Conservation (phyloP, 92 coral and sea anemone species). For the Porites evermanni region DNA sequence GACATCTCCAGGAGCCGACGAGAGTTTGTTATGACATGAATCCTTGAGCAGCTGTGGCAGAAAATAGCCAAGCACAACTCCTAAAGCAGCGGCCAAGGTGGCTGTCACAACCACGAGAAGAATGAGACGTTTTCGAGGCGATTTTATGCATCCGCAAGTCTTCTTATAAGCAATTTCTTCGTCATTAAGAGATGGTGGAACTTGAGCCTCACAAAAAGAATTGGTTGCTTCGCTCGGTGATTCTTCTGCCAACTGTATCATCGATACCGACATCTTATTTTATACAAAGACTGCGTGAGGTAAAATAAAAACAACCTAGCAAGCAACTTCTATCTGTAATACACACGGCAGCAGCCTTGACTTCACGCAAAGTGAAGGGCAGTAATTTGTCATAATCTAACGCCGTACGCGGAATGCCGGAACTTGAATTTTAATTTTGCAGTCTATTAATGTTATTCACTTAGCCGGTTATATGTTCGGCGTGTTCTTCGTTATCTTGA, state of each 20-base stretch:
- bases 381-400: too few species aligned
- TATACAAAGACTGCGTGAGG: background rate
- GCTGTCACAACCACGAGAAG: background rate
- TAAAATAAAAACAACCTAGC: background rate
- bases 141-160: conserved; percentile 9
- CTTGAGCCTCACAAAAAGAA: background rate
- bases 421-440: too few species aligned
- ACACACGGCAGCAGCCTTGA: too few species aligned
- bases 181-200: background rate
- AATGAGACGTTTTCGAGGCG: conserved; percentile 13
- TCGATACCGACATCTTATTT: background rate
- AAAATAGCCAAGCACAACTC: conserved; percentile 60
- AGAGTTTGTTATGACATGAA: background rate
- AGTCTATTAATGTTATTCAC: too few species aligned
- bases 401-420: too few species aligned
- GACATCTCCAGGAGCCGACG: background rate
- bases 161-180: too few species aligned
- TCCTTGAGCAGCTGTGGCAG: conserved; percentile 19
- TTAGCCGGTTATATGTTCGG: too few species aligned
- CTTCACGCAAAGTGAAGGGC: too few species aligned
- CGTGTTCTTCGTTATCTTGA: too few species aligned
- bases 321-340: background rate
- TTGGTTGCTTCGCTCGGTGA: background rate
- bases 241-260: conserved; percentile 9
- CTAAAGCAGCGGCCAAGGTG: conserved; percentile 15